Evolutionary conservation across 2,797 vertebrate genomes (phyloP).

Genomic region (Pangasius larnaudii): DNA sequence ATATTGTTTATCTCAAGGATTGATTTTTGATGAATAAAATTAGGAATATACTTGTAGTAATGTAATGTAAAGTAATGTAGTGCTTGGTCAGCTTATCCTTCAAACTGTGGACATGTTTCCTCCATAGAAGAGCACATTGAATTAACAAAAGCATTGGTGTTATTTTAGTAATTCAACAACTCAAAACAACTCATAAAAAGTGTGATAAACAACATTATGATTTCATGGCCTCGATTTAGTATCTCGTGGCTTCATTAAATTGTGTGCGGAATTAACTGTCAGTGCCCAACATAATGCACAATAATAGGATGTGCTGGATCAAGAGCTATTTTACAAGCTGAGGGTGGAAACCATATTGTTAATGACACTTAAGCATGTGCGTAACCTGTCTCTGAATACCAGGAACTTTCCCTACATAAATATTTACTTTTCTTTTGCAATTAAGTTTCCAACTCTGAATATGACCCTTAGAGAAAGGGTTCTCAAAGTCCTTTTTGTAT

Average conservation of each 20-base stretch:
- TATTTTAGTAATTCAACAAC: background rate
- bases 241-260: background rate
- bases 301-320: background rate
- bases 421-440: background rate
- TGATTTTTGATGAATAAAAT: background rate
- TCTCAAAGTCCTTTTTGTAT: background rate
- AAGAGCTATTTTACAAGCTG: background rate
- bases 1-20: background rate
- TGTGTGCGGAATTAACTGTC: background rate
- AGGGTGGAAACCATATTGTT: background rate
- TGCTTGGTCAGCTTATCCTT: background rate
- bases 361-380: background rate
- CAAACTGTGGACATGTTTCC: background rate
- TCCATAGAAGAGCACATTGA: background rate
- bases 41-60: background rate
- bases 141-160: background rate
- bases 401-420: background rate
- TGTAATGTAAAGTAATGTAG: too few relatives aligned
- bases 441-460: background rate
- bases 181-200: background rate
- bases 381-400: background rate
- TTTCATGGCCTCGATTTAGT: background rate
- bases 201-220: background rate
- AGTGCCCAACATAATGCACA: background rate
- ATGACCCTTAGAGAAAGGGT: background rate